A percentile compares a stretch with the other conserved stretches of the same genome.
Evolutionary conservation across 2,888 invertebrate species (phyloP).

Genomic region (Drosophila nigricruria): DNA sequence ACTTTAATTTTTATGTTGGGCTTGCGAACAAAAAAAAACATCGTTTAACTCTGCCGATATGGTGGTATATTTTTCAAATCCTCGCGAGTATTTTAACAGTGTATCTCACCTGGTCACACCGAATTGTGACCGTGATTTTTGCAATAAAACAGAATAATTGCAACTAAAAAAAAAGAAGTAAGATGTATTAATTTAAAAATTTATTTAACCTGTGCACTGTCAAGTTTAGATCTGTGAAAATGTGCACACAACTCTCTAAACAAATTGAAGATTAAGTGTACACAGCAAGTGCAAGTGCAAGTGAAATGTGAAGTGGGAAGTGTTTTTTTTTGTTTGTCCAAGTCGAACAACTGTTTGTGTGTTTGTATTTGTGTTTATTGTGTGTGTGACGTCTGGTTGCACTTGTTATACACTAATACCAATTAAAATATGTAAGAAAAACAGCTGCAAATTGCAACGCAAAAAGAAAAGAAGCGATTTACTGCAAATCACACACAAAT

Average conservation of each 20-base stretch:
- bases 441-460: slow-evolving; percentile 61
- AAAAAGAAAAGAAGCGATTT: slow-evolving; percentile 43
- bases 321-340: slow-evolving; percentile 56
- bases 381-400: slow-evolving; percentile 68
- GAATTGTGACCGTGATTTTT: slow-evolving; percentile 57
- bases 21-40: background rate
- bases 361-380: slow-evolving; percentile 46
- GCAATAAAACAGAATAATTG: slow-evolving; percentile 52
- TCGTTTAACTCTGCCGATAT: background rate
- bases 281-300: slow-evolving; percentile 24
- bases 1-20: background rate
- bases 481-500: slow-evolving; percentile 13
- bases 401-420: slow-evolving; percentile 58
- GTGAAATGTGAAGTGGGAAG: slow-evolving; percentile 72
- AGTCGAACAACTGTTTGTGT: slow-evolving; percentile 59
- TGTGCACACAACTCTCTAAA: slow-evolving; percentile 7
- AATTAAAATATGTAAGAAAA: slow-evolving; percentile 52
- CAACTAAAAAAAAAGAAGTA: slow-evolving; percentile 37
- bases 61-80: background rate
- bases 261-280: background rate
- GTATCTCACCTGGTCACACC: slow-evolving; percentile 35
- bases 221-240: background rate
- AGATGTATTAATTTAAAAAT: slow-evolving; percentile 28
- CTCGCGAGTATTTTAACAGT: background rate
- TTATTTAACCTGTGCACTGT: slow-evolving; percentile 7